Evolutionary conservation across 2,888 invertebrate genomes (phyloP).

Genomic region (Rotaria sp.): DNA sequence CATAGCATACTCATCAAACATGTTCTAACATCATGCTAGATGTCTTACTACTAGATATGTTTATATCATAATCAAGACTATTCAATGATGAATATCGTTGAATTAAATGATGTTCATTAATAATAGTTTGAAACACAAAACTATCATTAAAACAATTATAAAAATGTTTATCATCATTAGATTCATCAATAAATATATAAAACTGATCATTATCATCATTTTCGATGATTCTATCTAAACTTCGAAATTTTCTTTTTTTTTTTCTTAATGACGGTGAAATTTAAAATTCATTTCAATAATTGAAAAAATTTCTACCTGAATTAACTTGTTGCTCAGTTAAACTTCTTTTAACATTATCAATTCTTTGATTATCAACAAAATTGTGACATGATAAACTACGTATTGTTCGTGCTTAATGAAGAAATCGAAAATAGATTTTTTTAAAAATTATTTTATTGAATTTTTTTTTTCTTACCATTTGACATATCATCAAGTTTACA

Average conservation of each 20-base stretch:
- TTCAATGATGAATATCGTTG: neutral
- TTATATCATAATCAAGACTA: neutral
- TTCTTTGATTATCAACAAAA: neutral
- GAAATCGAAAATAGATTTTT: too few relatives aligned
- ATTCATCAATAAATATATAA: neutral
- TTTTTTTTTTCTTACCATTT: neutral
- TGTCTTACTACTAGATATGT: too few relatives aligned
- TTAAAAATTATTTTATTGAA: too few relatives aligned
- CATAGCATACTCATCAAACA: too few relatives aligned
- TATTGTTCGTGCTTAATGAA: neutral
- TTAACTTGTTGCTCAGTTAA: neutral
- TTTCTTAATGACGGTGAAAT: neutral
- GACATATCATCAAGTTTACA: constrained; percentile 27
- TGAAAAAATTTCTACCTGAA: neutral
- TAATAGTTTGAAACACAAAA: neutral
- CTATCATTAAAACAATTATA: neutral
- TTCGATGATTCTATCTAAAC: neutral
- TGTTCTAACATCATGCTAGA: too few relatives aligned
- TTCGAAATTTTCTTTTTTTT: neutral
- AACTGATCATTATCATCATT: neutral
- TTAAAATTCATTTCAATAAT: neutral
- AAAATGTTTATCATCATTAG: too few relatives aligned
- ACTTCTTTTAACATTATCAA: neutral
- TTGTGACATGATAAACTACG: constrained; percentile 15
- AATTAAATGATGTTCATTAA: neutral